Evolutionary conservation across 2,888 invertebrate genomes (phyloP).

Genomic region (Litoditis marina): DNA sequence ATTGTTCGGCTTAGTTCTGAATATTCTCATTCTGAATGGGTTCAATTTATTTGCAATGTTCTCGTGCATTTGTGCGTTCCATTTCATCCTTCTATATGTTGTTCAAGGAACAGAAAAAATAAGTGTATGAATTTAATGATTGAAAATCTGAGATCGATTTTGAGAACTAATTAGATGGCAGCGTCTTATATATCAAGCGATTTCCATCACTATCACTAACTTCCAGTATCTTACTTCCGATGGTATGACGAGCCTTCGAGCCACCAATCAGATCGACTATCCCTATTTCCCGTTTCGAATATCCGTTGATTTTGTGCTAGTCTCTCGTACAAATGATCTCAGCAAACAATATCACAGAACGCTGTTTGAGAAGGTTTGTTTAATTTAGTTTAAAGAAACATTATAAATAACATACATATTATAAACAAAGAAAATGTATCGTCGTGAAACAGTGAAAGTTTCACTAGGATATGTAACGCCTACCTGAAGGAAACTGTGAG

Average conservation of each 20-base stretch:
- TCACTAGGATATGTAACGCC: not conserved
- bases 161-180: too few species aligned
- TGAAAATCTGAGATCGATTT: too few species aligned
- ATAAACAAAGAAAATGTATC: not conserved
- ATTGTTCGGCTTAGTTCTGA: too few species aligned
- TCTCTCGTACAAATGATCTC: slow-evolving; percentile 22
- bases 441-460: not conserved
- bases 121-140: not conserved
- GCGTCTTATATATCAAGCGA: too few species aligned
- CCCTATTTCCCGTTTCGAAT: slow-evolving; percentile 48
- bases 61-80: not conserved
- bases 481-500: too few species aligned
- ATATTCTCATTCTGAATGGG: not conserved
- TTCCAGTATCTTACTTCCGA: too few species aligned
- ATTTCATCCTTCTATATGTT: not conserved
- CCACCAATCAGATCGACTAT: slow-evolving; percentile 36
- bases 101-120: not conserved
- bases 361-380: slow-evolving; percentile 20
- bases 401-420: not conserved
- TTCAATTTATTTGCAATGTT: not conserved
- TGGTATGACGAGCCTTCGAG: slow-evolving; percentile 26
- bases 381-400: not conserved
- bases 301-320: slow-evolving; percentile 41
- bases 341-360: slow-evolving; percentile 17
- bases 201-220: too few species aligned